A percentile compares a stretch with the other conserved stretches of the same genome.
phyloP scores from a whole-genome alignment of 2,113 vertebrate species.

The Semnopithecus entellus region DNA sequence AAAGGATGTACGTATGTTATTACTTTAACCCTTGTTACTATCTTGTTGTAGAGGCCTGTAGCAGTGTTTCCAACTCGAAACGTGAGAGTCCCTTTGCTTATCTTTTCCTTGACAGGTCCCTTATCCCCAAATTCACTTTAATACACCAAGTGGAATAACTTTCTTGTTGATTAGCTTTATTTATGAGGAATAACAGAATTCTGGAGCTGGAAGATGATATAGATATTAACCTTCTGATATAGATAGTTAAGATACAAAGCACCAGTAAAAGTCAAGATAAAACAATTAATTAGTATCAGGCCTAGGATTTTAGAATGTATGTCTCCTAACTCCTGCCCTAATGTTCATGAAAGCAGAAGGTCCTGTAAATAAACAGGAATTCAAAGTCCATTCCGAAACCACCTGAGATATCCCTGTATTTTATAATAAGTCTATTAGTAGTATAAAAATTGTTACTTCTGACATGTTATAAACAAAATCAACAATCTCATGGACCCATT shows the following conservation, averaged over 20 bases:
- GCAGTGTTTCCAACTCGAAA: neutral
- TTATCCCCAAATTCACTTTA: neutral
- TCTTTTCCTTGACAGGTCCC: neutral
- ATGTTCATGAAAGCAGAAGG: constrained; percentile 8
- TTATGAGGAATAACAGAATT: neutral
- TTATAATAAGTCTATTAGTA: constrained; percentile 23
- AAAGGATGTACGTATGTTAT: neutral
- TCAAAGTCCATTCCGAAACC: constrained; percentile 4
- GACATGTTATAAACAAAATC: constrained; percentile 61
- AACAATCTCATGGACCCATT: constrained; percentile 50
- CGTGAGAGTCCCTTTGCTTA: neutral
- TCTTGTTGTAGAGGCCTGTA: neutral
- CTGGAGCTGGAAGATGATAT: neutral
- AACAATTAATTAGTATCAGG: neutral
- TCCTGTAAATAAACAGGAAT: neutral
- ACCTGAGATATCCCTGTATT: neutral
- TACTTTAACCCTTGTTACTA: neutral
- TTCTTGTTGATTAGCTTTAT: neutral
- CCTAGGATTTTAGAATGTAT: neutral
- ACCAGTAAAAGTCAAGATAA: neutral
- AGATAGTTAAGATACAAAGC: neutral
- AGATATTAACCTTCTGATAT: neutral
- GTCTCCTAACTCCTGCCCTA: neutral
- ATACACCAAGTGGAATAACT: neutral
- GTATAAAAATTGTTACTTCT: constrained; percentile 45